These are phyloP conservation scores for Pelodiscus sinensis DNA, from an alignment of 2,113 vertebrate genomes.

Conservation along the genomic window DNA sequence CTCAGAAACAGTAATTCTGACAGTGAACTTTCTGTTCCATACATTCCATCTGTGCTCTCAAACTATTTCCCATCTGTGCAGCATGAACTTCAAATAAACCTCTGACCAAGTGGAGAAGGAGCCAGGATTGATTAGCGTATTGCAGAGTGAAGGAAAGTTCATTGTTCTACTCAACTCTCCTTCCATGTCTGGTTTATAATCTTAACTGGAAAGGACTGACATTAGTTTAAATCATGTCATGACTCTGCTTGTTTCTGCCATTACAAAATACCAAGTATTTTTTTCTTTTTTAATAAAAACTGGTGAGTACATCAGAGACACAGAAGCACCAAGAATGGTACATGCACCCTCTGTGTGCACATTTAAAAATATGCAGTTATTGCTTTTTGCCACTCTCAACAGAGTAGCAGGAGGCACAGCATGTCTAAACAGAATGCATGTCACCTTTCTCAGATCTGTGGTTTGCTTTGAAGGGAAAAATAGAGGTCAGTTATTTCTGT, in stretches of 20 bases:
- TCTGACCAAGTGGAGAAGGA: conserved; percentile 30
- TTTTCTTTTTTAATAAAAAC: not conserved
- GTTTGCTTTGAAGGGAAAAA: not conserved
- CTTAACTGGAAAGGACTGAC: conserved; percentile 4
- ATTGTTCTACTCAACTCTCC: conserved; percentile 6
- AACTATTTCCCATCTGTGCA: conserved; percentile 75
- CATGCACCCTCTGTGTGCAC: not conserved
- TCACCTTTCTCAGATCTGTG: not conserved
- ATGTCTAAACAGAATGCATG: not conserved
- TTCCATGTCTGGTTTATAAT: conserved; percentile 22
- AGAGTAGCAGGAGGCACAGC: not conserved
- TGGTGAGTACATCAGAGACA: not conserved
- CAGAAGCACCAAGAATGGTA: not conserved
- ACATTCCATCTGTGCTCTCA: conserved; percentile 71
- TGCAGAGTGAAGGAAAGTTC: not conserved
- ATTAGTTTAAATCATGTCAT: not conserved
- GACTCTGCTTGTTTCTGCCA: not conserved
- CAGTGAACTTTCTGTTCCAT: conserved; percentile 70
- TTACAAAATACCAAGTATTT: not conserved
- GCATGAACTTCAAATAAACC: conserved; percentile 63
- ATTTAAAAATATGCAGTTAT: not conserved
- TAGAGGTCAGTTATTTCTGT: not conserved
- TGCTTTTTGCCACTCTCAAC: not conserved
- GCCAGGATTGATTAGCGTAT: not conserved
- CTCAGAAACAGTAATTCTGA: conserved; percentile 52